These are phyloP conservation scores for Leptopilina boulardi DNA, from an alignment of 1,140 invertebrate species.

Conservation along the genomic window DNA sequence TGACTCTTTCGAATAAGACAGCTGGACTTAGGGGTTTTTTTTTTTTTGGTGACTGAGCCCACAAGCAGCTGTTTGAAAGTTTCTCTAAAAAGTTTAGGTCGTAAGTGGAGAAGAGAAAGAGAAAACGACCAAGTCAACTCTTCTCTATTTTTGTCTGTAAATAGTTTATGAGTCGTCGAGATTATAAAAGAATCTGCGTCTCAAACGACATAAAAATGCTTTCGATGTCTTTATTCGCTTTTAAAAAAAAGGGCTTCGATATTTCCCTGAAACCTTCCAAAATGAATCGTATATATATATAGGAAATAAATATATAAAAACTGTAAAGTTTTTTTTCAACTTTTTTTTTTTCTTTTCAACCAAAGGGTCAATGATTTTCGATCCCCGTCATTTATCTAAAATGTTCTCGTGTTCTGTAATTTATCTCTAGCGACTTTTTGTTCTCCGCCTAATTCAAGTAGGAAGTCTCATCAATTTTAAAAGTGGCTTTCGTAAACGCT, in stretches of 20 bases:
- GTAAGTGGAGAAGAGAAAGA: conserved; percentile 12
- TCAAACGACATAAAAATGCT: neutral
- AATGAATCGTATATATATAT: neutral
- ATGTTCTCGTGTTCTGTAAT: neutral
- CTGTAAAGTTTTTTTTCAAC: neutral
- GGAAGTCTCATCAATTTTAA: neutral
- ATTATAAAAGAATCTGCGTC: conserved; percentile 1
- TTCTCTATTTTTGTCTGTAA: conserved; percentile 32
- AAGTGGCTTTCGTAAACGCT: neutral
- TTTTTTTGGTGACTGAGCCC: neutral
- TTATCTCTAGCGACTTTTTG: neutral
- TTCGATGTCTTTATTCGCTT: conserved; percentile 26
- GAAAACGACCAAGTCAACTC: conserved; percentile 6
- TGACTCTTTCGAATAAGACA: neutral
- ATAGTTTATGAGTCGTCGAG: neutral
- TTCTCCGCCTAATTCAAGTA: neutral
- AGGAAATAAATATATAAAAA: conserved; percentile 3
- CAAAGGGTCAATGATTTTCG: conserved; percentile 1
- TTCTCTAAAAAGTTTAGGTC: conserved; percentile 26
- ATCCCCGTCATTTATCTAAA: neutral
- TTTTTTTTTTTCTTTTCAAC: neutral
- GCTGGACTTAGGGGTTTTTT: neutral
- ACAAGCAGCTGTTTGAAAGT: conserved; percentile 34
- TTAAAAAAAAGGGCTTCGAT: conserved; percentile 8
- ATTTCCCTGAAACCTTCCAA: conserved; percentile 15